Evolutionary conservation across 2,797 vertebrate species (phyloP).

Genomic region (Mus minutoides): DNA sequence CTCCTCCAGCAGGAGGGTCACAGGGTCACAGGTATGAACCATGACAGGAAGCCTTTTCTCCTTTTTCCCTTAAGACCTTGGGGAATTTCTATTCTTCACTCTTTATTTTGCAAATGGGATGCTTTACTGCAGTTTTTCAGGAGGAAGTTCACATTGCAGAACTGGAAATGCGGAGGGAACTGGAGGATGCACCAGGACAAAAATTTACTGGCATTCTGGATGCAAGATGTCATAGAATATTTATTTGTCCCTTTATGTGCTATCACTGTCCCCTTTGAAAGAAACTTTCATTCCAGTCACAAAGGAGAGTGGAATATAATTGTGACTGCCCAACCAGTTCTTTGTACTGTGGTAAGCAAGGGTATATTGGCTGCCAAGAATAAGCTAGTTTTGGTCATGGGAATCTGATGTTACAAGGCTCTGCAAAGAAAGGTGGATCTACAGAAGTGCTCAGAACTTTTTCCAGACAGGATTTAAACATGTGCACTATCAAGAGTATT

Average conservation of each 20-base stretch:
- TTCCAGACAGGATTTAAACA: neutral
- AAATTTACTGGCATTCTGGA: neutral
- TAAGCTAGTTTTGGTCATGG: neutral
- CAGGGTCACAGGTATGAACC: neutral
- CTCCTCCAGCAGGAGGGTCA: conserved; percentile 6
- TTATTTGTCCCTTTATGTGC: neutral
- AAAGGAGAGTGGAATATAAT: neutral
- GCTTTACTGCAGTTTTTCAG: neutral
- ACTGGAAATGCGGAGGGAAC: neutral
- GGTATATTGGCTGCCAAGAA: neutral
- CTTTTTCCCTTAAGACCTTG: neutral
- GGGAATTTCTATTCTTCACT: neutral
- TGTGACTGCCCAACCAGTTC: neutral
- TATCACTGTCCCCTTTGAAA: neutral
- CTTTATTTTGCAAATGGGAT: conserved; percentile 11
- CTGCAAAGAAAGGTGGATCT: neutral
- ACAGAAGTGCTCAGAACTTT: neutral
- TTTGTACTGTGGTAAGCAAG: neutral
- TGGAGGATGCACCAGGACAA: neutral
- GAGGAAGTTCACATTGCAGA: neutral
- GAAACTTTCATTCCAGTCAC: neutral
- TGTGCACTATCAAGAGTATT: neutral
- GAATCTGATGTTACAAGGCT: neutral
- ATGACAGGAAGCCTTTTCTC: neutral
- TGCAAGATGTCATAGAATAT: neutral